phyloP scores from a whole-genome alignment of 2,113 vertebrate species.

The Ceuthmochares aereus region DNA sequence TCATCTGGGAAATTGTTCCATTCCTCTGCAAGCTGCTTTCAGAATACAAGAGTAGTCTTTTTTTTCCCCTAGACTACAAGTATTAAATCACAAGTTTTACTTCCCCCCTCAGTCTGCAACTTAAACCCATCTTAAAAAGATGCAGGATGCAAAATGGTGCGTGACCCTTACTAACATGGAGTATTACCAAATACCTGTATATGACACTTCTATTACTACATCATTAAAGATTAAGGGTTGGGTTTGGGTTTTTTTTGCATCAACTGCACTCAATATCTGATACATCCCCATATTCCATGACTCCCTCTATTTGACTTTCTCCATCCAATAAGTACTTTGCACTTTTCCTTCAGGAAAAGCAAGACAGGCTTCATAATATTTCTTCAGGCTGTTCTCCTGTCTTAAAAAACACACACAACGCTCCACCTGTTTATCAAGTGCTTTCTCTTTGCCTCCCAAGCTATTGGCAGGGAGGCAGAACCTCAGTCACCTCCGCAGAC shows the following conservation, averaged over 20 bases:
- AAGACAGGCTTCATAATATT: neutral
- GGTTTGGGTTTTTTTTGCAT: neutral
- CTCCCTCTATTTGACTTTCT: neutral
- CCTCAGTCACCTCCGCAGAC: neutral
- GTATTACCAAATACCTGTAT: neutral
- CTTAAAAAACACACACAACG: neutral
- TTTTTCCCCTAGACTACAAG: neutral
- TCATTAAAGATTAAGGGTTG: neutral
- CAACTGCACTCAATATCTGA: neutral
- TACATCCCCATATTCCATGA: neutral
- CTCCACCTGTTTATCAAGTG: neutral
- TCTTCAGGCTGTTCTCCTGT: neutral
- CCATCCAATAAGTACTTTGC: neutral
- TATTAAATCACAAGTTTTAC: neutral
- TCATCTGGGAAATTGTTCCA: neutral
- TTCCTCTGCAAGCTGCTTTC: neutral
- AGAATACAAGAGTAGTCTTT: neutral
- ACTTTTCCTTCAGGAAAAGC: neutral
- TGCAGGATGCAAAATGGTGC: neutral
- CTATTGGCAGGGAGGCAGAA: neutral
- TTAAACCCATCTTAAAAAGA: neutral
- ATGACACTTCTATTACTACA: neutral
- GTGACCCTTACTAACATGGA: neutral
- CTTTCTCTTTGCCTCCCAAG: neutral
- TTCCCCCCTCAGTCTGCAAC: neutral